Evolutionary conservation across 1,140 invertebrate genomes (phyloP), one percentile per base, ranked within the genome.

Genomic region (Drosophila setifemur): DNA sequence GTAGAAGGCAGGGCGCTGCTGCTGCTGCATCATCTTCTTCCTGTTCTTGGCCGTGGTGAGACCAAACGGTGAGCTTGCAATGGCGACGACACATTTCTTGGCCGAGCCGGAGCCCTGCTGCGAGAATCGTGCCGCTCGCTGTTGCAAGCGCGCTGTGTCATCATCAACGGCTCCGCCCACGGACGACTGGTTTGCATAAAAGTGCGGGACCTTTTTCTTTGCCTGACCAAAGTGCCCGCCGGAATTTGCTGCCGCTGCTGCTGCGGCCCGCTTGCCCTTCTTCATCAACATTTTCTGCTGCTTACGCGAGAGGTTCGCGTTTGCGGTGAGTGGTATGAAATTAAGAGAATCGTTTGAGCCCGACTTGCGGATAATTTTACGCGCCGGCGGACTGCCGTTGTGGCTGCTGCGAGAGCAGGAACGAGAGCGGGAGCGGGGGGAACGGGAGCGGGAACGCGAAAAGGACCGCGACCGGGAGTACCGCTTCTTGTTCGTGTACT

Each of bases 121-220:
- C 57, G 91, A 92, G 82, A 98, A 99, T 79, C 97, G 92, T 57
- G 96, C 97, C 47, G 97, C 97, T 77, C 98, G 93, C 88, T 96
- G 95, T 77, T 95, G 94, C 57, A 97, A 91, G 85, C 95, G 93
- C 88, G 95, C 94, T 86, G 93, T 93, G 91, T 94, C 93, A 78
- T 93, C 94, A 79, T 94, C 93, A 69, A 94, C 92, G 44, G 92
- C 92, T 33, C 93, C 92, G 78, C 92, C 91, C 49, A 92, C 91
- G 48, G 93, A 91, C 81, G 92, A 92, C 91, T 83, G 78, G 23
- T 82, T 64, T 19, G 93, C 93, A 91, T 94, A 96, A 81, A 95
- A 95, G 90, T 94, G 92, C 9, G 77, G 76, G 39, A 92, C 90
- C 86, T 93, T 93, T 73, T 91, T 91, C 82, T 92, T 92, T 5